Evolutionary conservation across 2,113 vertebrate genomes (phyloP), one percentile per base, ranked within the genome.

Genomic region (Thunnus thynnus): DNA sequence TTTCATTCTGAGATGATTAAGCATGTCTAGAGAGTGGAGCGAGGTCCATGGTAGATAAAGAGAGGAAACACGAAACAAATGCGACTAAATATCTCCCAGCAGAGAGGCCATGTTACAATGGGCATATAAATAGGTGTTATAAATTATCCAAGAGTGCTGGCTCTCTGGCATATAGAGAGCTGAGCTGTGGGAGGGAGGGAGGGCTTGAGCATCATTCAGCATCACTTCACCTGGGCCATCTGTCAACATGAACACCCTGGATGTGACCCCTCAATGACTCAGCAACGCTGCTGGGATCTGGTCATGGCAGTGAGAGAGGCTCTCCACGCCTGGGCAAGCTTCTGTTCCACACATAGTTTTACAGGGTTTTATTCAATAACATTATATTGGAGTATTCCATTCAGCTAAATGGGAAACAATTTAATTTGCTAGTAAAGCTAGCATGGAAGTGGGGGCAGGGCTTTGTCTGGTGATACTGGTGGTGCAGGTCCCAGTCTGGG

Each of bases 151-250:
- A n/a, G 46, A 61, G 25, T 7, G 56, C 47, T 3, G 3, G 57
- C 41, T 67, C 50, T 66, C 17, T 48, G 68, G 76, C 80, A 82
- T 77, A 58, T 27, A 55, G 46, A 36, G 32, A 18, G 48, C 36
- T 13, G 58, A 61, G 50, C 63, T 36, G 46, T 16, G 44, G 55
- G 79, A 46, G 70, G 83, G 66, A 4, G 27, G 27, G 27, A 20
- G 51, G 58, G 44, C 25, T 27, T 13, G 20, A 68, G 63, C 41
- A 67, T 76, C 76, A 54, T 25, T 81, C 57, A 57, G 60, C 82
- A 57, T 82, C 81, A 54, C 67, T 83, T 74, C 68, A 81, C 86
- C 83, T 86, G 73, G n/a, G 55, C 90, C 81, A 85, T 91, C 90
- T 88, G 83, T 90, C 86, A 74, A 68, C 72, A 61, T 10, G 18